These are phyloP conservation scores for Moxostoma hubbsi DNA, from an alignment of 2,797 vertebrate genomes.

Conservation along the genomic window DNA sequence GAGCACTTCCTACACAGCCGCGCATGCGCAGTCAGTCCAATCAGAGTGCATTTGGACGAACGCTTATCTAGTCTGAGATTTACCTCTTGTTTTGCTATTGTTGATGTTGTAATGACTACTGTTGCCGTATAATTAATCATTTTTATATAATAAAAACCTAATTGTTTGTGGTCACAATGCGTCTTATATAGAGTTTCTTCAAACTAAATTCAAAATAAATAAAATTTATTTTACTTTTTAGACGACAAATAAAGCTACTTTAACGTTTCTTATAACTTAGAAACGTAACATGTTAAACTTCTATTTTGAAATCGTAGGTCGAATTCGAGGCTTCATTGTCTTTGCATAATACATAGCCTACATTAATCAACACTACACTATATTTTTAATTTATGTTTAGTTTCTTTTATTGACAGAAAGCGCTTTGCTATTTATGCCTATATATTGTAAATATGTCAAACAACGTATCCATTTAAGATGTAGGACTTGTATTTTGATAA, in stretches of 20 bases:
- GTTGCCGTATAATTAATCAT: neutral
- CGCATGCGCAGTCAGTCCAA: slow-evolving; percentile 69
- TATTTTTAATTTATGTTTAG: neutral
- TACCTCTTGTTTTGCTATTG: neutral
- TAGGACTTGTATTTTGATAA: neutral
- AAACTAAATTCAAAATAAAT: neutral
- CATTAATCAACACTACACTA: too few relatives aligned
- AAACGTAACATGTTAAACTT: neutral
- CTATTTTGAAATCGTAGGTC: slow-evolving; percentile 34
- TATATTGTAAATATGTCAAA: neutral
- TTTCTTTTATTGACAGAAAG: neutral
- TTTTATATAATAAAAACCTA: neutral
- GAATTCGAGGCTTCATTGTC: neutral
- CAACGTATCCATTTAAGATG: neutral
- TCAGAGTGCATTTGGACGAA: neutral
- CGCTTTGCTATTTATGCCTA: neutral
- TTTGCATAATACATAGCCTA: neutral
- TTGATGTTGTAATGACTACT: neutral
- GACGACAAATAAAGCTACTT: too few relatives aligned
- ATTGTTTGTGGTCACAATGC: neutral
- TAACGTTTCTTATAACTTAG: neutral
- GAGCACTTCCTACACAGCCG: slow-evolving; percentile 73
- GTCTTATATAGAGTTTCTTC: neutral
- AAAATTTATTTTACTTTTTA: too few relatives aligned
- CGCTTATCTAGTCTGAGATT: too few relatives aligned